Conservation (phyloP, 2,113 vertebrate species). For the Saccopteryx bilineata region DNA sequence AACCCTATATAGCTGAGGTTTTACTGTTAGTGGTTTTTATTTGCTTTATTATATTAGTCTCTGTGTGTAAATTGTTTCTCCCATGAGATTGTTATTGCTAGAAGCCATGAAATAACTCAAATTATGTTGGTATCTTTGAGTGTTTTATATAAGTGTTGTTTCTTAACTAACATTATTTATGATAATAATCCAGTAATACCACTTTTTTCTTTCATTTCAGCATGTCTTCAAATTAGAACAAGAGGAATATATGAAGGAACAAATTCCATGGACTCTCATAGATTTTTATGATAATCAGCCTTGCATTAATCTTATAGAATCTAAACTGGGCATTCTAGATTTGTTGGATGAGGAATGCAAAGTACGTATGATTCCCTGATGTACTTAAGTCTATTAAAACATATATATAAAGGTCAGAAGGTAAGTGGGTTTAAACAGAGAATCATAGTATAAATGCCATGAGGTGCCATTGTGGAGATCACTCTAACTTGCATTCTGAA, state of each 20-base stretch:
- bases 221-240: slow-evolving; percentile 99
- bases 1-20: neutral
- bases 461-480: neutral
- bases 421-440: slow-evolving; percentile 25
- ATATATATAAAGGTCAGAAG: neutral
- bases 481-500: neutral
- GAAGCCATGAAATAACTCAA: slow-evolving; percentile 13
- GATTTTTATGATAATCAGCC: slow-evolving; percentile 99
- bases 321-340: slow-evolving; percentile 97
- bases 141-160: slow-evolving; percentile 22
- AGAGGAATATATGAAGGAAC: slow-evolving; percentile 99
- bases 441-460: neutral
- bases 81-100: neutral
- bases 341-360: slow-evolving; percentile 98
- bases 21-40: slow-evolving; percentile 37
- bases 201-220: slow-evolving; percentile 85
- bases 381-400: neutral
- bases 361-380: slow-evolving; percentile 86
- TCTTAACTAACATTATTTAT: slow-evolving; percentile 46
- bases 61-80: slow-evolving; percentile 40
- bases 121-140: neutral
- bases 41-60: slow-evolving; percentile 18
- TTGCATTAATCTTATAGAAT: slow-evolving; percentile 99
- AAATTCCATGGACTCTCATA: slow-evolving; percentile 99
- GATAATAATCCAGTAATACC: slow-evolving; percentile 16